Evolutionary conservation across 2,888 invertebrate genomes (phyloP).

Genomic region (Acrobeloides nanus): DNA sequence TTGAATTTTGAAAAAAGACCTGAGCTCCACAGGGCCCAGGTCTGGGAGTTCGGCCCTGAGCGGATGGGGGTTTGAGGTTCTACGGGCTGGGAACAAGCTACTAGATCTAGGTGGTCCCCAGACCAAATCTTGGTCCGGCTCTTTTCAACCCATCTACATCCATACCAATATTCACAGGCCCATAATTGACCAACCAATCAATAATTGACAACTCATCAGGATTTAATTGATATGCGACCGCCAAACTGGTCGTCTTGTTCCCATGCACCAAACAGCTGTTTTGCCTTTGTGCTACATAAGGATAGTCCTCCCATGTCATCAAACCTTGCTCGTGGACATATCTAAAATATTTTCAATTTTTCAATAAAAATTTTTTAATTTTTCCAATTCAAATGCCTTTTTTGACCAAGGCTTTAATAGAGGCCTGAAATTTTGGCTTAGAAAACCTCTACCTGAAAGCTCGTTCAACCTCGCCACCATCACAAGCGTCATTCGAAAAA

Average conservation of each 20-base stretch:
- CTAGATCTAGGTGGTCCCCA: no score
- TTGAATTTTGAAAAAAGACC: conserved; percentile 2
- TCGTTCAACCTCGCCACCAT: conserved; percentile 58
- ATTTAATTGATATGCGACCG: conserved; percentile 48
- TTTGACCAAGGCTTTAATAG: no score
- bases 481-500: conserved; percentile 56
- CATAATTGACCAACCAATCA: conserved; percentile 50
- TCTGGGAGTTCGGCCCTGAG: no score
- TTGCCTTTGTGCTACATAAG: conserved; percentile 66
- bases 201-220: conserved; percentile 50
- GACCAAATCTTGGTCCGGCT: no score
- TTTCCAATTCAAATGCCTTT: no score
- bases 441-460: conserved; percentile 55
- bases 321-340: conserved; percentile 58
- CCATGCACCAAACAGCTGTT: conserved; percentile 34
- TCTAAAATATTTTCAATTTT: no score
- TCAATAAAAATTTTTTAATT: no score
- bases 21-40: no score
- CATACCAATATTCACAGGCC: conserved; percentile 50
- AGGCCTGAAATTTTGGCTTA: no score
- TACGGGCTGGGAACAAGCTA: no score
- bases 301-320: conserved; percentile 77
- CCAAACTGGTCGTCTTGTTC: conserved; percentile 41
- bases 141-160: neutral
- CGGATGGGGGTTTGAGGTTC: no score